A percentile compares a stretch with the other conserved stretches of the same genome.
These are phyloP conservation scores for Nemotelus nigrinus DNA, from an alignment of 2,888 invertebrate genomes.

Conservation along the genomic window DNA sequence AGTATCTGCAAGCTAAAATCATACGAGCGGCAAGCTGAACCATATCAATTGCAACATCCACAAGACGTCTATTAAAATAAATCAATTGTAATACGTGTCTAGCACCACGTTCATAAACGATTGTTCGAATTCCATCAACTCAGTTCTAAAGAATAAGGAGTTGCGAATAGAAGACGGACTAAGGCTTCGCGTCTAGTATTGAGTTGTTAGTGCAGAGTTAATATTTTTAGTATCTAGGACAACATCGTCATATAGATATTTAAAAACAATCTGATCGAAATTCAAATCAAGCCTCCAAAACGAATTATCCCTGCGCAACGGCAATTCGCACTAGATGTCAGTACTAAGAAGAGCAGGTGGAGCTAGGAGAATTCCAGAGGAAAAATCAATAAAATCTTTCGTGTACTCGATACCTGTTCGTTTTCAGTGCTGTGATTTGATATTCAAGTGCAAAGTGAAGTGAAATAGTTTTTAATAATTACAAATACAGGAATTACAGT, in stretches of 20 bases:
- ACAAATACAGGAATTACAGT: constrained; percentile 1
- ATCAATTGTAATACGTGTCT: constrained; percentile 36
- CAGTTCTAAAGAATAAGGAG: no score
- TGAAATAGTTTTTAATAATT: background rate
- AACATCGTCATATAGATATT: background rate
- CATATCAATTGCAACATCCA: constrained; percentile 41
- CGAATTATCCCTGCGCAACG: no score
- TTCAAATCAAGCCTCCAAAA: no score
- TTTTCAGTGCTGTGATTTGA: background rate
- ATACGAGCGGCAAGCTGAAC: no score
- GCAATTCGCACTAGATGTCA: constrained; percentile 21
- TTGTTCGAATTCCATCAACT: background rate
- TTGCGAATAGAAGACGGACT: no score
- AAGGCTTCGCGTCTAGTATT: background rate
- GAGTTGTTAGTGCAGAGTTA: background rate
- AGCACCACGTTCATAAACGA: background rate
- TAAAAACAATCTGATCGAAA: no score
- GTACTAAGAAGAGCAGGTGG: background rate
- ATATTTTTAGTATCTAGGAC: background rate
- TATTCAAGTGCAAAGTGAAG: background rate
- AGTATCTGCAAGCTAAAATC: no score
- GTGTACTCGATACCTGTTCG: background rate
- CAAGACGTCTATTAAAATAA: constrained; percentile 47
- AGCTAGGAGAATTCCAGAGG: constrained; percentile 2
- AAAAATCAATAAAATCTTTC: constrained; percentile 34